Conservation (phyloP, 2,797 vertebrate species). For the Eremophila alpestris region DNA sequence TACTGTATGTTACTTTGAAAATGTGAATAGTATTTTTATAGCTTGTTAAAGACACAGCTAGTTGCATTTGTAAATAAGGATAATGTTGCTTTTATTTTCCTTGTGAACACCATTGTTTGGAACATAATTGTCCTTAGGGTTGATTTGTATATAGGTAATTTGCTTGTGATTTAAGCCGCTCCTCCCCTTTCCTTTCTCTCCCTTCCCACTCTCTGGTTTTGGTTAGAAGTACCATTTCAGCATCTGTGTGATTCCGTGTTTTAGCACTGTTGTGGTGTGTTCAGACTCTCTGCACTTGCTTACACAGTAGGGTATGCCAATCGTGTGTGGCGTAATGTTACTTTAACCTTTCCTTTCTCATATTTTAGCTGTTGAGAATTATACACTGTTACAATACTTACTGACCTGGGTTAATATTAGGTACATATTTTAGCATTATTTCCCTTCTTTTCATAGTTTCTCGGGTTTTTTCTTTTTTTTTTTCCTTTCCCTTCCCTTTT, state of each 20-base stretch:
- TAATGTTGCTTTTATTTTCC: conserved; percentile 81
- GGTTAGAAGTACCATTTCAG: conserved; percentile 81
- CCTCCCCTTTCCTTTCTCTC: conserved; percentile 73
- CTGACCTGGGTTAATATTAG: conserved; percentile 81
- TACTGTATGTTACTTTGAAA: conserved; percentile 90
- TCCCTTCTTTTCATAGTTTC: conserved; percentile 62
- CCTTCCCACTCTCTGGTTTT: conserved; percentile 63
- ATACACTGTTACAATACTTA: conserved; percentile 81
- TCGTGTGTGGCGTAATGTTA: conserved; percentile 77
- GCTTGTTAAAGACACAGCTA: conserved; percentile 86
- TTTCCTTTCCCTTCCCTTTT: conserved; percentile 21
- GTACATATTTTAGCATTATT: conserved; percentile 79
- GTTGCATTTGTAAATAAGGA: conserved; percentile 93
- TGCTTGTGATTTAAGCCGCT: conserved; percentile 82
- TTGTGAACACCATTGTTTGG: conserved; percentile 81
- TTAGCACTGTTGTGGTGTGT: conserved; percentile 84
- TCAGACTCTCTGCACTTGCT: conserved; percentile 82
- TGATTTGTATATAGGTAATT: conserved; percentile 87
- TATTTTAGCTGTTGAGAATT: conserved; percentile 76
- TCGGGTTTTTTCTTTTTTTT: not conserved
- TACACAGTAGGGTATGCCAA: conserved; percentile 80
- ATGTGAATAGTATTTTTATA: conserved; percentile 99
- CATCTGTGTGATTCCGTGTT: conserved; percentile 87
- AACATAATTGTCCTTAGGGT: conserved; percentile 88
- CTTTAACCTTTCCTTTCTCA: conserved; percentile 77